These are phyloP conservation scores for Ptiloglossa arizonensis DNA, from an alignment of 1,140 invertebrate genomes.

Conservation along the genomic window DNA sequence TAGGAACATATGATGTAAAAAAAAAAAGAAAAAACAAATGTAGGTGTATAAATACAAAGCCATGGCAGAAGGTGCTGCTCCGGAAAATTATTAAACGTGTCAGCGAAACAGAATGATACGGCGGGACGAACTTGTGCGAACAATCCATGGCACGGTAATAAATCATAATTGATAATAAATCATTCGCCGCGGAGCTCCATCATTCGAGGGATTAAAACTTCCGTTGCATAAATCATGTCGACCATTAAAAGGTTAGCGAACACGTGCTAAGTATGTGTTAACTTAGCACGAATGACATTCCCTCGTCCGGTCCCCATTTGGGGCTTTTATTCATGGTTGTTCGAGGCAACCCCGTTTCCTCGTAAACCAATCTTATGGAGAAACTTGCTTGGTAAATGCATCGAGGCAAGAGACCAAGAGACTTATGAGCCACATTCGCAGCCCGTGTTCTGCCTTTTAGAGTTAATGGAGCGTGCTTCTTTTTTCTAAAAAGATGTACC, in stretches of 20 bases:
- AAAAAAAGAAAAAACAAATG: too few species aligned
- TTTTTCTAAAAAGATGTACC: too few species aligned
- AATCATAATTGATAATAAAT: conserved; percentile 43
- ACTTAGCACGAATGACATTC: neutral
- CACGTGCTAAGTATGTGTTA: conserved; percentile 20
- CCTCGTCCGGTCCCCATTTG: neutral
- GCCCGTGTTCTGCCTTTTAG: conserved; percentile 44
- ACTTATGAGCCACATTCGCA: conserved; percentile 43
- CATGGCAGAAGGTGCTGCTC: too few species aligned
- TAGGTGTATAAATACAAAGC: too few species aligned
- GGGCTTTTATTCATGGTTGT: conserved; percentile 17
- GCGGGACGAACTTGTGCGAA: neutral
- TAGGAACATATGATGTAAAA: too few species aligned
- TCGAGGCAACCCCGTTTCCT: neutral
- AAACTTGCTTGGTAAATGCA: conserved; percentile 8
- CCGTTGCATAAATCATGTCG: conserved; percentile 34
- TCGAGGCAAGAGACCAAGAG: conserved; percentile 39
- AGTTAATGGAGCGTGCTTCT: conserved; percentile 39
- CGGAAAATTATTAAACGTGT: neutral
- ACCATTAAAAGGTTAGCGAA: conserved; percentile 8
- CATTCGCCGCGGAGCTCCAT: neutral
- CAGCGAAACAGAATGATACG: neutral
- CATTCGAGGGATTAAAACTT: conserved; percentile 34
- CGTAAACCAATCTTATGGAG: conserved; percentile 6
- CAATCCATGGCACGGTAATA: conserved; percentile 3